Conservation (phyloP, 2,888 invertebrate genomes). For the Ectropis crepuscularia region DNA sequence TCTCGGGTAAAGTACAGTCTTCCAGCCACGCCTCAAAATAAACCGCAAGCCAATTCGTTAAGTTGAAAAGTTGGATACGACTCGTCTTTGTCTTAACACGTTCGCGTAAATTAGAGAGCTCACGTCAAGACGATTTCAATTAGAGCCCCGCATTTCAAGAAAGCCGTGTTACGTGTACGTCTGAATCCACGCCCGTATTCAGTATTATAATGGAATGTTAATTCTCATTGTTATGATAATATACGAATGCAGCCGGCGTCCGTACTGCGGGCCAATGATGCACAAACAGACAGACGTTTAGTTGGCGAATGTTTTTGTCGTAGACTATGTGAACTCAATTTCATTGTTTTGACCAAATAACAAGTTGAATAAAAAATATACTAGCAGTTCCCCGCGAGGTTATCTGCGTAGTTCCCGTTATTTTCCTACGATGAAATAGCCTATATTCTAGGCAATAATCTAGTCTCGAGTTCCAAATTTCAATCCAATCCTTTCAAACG, state of each 20-base stretch:
- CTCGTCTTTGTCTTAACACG: constrained; percentile 24
- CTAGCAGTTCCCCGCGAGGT: too few relatives aligned
- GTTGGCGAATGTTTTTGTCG: constrained; percentile 23
- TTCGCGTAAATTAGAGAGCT: constrained; percentile 14
- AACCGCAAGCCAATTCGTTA: constrained; percentile 21
- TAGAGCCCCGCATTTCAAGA: constrained; percentile 10
- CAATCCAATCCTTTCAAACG: too few relatives aligned
- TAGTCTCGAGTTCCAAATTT: too few relatives aligned
- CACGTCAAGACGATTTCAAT: constrained; percentile 12
- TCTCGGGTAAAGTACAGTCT: constrained; percentile 9
- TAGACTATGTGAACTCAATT: neutral
- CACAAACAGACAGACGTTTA: constrained; percentile 38
- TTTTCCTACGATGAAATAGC: too few relatives aligned
- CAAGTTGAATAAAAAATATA: too few relatives aligned
- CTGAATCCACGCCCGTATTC: constrained; percentile 4
- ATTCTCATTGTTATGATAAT: constrained; percentile 41
- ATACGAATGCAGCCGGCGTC: constrained; percentile 1
- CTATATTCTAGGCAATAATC: too few relatives aligned
- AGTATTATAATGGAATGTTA: constrained; percentile 36
- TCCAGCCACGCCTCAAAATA: constrained; percentile 5
- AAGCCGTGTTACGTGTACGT: constrained; percentile 8
- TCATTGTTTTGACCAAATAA: neutral
- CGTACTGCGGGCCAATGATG: constrained; percentile 32
- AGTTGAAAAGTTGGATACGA: constrained; percentile 12
- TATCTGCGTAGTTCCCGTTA: too few relatives aligned